phyloP scores from a whole-genome alignment of 2,888 invertebrate genomes.

The Molorchus minor region DNA sequence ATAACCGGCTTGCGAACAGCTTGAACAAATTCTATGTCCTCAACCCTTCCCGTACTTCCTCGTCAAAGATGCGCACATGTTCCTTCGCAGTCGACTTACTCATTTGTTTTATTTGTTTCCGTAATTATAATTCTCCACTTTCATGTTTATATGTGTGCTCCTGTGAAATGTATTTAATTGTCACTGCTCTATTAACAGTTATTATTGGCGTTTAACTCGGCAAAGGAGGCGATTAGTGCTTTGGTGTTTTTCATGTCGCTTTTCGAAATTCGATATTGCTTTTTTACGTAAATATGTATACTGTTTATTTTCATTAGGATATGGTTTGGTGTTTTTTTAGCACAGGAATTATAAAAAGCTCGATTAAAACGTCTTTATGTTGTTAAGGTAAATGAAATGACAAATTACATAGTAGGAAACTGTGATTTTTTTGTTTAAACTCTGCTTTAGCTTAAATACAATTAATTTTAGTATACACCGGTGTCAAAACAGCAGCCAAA shows the following conservation, averaged over 20 bases:
- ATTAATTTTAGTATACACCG: no score
- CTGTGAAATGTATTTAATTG: conserved; percentile 6
- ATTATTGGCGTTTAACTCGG: neutral
- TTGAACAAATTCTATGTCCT: conserved; percentile 11
- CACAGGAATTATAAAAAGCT: no score
- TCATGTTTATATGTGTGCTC: conserved; percentile 1
- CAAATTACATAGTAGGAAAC: no score
- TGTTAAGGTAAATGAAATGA: no score
- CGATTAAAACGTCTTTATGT: no score
- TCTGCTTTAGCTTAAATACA: no score
- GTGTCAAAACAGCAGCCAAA: no score
- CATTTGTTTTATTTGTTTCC: conserved; percentile 14
- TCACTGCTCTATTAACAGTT: conserved; percentile 6
- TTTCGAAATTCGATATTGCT: neutral
- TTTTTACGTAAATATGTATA: neutral
- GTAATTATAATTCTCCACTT: conserved; percentile 7
- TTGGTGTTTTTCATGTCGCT: neutral
- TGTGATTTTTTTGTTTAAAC: no score
- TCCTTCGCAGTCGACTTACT: neutral
- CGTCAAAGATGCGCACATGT: conserved; percentile 16
- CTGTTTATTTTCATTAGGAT: neutral
- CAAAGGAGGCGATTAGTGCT: neutral
- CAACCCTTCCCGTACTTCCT: conserved; percentile 2
- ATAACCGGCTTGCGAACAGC: conserved; percentile 19
- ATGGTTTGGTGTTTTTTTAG: neutral